Conservation (phyloP, 2,113 vertebrate genomes). For the Gnathonemus echidnorhynchus region DNA sequence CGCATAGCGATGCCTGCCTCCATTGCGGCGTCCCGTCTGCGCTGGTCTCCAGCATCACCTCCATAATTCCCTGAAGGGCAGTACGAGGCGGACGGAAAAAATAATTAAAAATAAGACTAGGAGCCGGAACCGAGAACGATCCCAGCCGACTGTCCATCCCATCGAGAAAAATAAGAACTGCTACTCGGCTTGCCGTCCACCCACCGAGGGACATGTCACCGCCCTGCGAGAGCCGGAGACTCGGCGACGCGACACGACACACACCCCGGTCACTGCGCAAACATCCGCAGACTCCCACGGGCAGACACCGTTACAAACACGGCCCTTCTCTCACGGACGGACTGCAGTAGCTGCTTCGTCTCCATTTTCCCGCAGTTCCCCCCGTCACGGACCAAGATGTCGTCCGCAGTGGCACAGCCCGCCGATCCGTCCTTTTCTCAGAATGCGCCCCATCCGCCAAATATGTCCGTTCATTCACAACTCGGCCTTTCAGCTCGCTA, state of each 20-base stretch:
- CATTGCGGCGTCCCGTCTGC: background rate
- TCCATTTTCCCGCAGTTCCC: background rate
- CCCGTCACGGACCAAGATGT: slow-evolving; percentile 22
- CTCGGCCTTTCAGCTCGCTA: background rate
- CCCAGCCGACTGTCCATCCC: background rate
- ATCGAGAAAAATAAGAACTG: background rate
- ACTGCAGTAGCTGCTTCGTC: background rate
- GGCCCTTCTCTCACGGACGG: background rate
- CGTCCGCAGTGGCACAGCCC: background rate
- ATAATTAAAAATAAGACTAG: background rate
- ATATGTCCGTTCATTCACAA: background rate
- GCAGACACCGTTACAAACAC: background rate
- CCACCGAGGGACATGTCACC: slow-evolving; percentile 22
- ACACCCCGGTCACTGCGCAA: background rate
- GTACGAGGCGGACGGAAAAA: background rate
- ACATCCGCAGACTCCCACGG: background rate
- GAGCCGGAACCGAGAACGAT: background rate
- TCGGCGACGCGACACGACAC: background rate
- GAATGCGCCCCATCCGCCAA: background rate
- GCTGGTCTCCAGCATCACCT: background rate
- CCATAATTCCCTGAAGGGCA: background rate
- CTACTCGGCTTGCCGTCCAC: background rate
- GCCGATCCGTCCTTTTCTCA: background rate
- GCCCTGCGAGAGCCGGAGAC: background rate
- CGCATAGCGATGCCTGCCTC: background rate